Evolutionary conservation across 2,888 invertebrate species (phyloP), one percentile per base, ranked within the genome.

Genomic region (Augochlorella aurata): DNA sequence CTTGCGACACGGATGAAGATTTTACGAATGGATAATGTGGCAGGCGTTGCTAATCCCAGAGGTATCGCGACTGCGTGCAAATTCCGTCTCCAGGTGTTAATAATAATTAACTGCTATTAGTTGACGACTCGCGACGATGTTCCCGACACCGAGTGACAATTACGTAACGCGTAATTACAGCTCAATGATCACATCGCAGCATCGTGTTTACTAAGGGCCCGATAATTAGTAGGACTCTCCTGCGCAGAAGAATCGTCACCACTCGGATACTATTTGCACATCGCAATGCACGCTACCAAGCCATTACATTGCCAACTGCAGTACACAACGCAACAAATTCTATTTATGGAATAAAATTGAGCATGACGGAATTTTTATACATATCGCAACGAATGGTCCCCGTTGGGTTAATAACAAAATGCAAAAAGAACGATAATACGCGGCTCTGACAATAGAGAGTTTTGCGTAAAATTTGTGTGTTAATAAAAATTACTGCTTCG

Each of bases 31-130:
- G 61, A 45, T 74, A 21, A 47, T 24, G 44, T n/a, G 1, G 63
- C 49, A 7, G 4, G 12, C 18, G 4, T 18, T 38, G 9, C 14
- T 52, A 10, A 69, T 68, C 24, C 45, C 14, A 50, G 38, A 21
- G 54, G 24, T 49, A 70, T 44, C 21, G 21, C 52, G 16, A 49
- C 10, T 5, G 4, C 16, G 29, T 14, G 24, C 47, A 50, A 76
- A 76, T 76, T 73, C 52, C 67, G 14, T 45, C 24, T 29, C 1
- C 38, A 24, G 21, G 24, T 50, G 72, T 76, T 80, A 76, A 82
- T 63, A 67, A 66, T 73, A 72, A 80, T 82, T 80, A 82, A 75
- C 58, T 38, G 61, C 68, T 61, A 49, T 70, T 75, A 68, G 29
- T 61, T 38, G 61, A 67, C 80, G 45, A 38, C 10, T 52, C 52